phyloP scores from a whole-genome alignment of 2,888 invertebrate species.

The Ischnus inquisitorius region DNA sequence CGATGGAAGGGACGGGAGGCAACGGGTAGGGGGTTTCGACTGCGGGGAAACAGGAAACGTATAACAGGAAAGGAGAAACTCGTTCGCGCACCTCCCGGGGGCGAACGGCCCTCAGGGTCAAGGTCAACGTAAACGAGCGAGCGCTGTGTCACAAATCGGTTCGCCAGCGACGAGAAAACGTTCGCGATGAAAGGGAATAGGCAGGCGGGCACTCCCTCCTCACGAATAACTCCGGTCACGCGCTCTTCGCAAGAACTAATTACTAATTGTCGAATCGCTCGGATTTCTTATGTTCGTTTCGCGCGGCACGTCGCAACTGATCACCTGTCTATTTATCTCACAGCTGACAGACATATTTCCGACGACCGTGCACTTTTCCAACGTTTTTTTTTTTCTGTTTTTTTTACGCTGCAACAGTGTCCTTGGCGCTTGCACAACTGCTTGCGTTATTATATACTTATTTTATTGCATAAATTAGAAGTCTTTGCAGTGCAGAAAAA shows the following conservation, averaged over 20 bases:
- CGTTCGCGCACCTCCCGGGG: slow-evolving; percentile 63
- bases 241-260: slow-evolving; percentile 29
- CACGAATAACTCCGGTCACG: slow-evolving; percentile 4
- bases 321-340: slow-evolving; percentile 20
- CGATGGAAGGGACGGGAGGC: not conserved
- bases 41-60: slow-evolving; percentile 59
- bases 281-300: slow-evolving; percentile 58
- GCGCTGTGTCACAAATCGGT: slow-evolving; percentile 57
- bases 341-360: not conserved
- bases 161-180: slow-evolving; percentile 34
- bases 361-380: slow-evolving; percentile 9
- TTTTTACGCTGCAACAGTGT: not conserved
- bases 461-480: not conserved
- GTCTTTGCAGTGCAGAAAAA: not conserved
- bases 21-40: not conserved
- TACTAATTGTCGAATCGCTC: slow-evolving; percentile 57
- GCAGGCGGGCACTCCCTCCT: not conserved
- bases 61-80: slow-evolving; percentile 67
- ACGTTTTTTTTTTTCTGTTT: slow-evolving; percentile 32
- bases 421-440: slow-evolving; percentile 33
- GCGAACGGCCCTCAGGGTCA: slow-evolving; percentile 68
- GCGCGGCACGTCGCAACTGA: slow-evolving; percentile 12
- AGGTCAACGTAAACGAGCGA: slow-evolving; percentile 50
- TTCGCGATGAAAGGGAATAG: not conserved
- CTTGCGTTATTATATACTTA: slow-evolving; percentile 23